Conservation (phyloP, 2,888 invertebrate genomes). For the Nebria salina region DNA sequence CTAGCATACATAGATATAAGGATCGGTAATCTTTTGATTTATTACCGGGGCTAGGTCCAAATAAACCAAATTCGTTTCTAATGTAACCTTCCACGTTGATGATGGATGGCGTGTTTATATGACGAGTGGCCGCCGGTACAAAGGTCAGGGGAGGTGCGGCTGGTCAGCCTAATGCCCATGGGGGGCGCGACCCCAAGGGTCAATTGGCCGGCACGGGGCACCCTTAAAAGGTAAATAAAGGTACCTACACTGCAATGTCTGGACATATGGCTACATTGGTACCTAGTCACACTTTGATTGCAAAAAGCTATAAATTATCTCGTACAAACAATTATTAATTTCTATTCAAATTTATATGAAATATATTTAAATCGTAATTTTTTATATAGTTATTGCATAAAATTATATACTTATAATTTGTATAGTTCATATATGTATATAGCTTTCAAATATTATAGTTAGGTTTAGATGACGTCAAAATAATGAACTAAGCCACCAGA, state of each 20-base stretch:
- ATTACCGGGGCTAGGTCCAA: not conserved
- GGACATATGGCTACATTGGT: slow-evolving; percentile 5
- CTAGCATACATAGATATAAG: not conserved
- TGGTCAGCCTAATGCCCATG: slow-evolving; percentile 40
- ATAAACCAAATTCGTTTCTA: not conserved
- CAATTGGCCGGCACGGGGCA: slow-evolving; percentile 37
- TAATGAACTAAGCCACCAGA: too few species aligned
- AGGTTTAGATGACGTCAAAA: too few species aligned
- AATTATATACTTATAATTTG: too few species aligned
- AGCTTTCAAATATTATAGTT: too few species aligned
- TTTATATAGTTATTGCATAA: too few species aligned
- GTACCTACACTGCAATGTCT: not conserved
- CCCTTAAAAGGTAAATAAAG: not conserved
- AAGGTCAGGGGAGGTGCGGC: slow-evolving; percentile 25
- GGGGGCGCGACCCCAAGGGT: slow-evolving; percentile 31
- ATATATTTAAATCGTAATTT: not conserved
- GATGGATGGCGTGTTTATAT: slow-evolving; percentile 47
- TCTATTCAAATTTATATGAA: not conserved
- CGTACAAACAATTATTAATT: not conserved
- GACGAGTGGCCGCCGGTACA: slow-evolving; percentile 26
- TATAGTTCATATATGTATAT: too few species aligned
- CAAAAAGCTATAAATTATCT: not conserved
- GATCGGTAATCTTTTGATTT: not conserved
- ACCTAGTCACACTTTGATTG: slow-evolving; percentile 6
- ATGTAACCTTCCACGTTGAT: slow-evolving; percentile 6